A percentile compares a stretch with the other conserved stretches of the same genome.
Conservation (phyloP, 1,140 invertebrate species). For the Formica selysi region DNA sequence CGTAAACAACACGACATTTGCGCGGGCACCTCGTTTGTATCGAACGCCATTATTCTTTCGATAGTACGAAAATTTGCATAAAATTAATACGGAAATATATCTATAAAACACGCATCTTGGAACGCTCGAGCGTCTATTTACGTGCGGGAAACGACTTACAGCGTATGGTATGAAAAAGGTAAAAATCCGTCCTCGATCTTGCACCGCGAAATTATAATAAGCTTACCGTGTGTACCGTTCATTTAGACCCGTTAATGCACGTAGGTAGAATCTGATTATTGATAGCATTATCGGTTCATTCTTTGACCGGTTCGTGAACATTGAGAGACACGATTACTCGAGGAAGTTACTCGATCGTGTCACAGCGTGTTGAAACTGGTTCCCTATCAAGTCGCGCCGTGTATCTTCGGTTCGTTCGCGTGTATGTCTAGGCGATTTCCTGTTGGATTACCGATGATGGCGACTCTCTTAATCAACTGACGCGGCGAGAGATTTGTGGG, state of each 20-base stretch:
- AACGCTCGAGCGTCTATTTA: slow-evolving; percentile 31
- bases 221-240: neutral
- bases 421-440: slow-evolving; percentile 67
- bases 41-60: slow-evolving; percentile 34
- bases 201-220: slow-evolving; percentile 17
- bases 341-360: slow-evolving; percentile 66
- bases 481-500: slow-evolving; percentile 64
- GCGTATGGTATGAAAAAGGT: neutral
- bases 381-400: slow-evolving; percentile 55
- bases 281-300: slow-evolving; percentile 58
- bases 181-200: neutral
- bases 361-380: slow-evolving; percentile 65
- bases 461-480: slow-evolving; percentile 65
- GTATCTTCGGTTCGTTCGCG: slow-evolving; percentile 42
- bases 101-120: neutral
- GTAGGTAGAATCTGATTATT: slow-evolving; percentile 20
- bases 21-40: slow-evolving; percentile 38
- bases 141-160: neutral
- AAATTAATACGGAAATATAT: slow-evolving; percentile 47
- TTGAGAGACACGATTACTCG: slow-evolving; percentile 47
- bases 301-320: slow-evolving; percentile 43
- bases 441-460: slow-evolving; percentile 45
- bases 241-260: slow-evolving; percentile 43
- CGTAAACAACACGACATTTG: slow-evolving; percentile 42
- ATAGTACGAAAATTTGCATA: slow-evolving; percentile 47